phyloP scores from a whole-genome alignment of 2,113 vertebrate genomes.

The Malurus cyaneus region DNA sequence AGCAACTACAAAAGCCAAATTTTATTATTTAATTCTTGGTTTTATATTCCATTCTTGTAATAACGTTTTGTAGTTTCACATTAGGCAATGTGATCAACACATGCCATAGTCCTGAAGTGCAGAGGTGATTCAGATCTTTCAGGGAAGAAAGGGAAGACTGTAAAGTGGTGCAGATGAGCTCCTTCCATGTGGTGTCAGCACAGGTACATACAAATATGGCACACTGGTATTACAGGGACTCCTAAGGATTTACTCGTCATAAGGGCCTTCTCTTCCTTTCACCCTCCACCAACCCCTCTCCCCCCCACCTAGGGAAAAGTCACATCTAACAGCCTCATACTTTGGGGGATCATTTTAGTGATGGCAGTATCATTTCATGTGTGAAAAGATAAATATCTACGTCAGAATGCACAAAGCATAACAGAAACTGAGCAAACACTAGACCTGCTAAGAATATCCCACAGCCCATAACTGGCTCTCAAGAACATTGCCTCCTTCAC shows the following conservation, averaged over 20 bases:
- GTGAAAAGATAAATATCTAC: background rate
- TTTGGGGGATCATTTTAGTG: background rate
- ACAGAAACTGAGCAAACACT: background rate
- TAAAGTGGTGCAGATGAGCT: background rate
- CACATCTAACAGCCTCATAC: background rate
- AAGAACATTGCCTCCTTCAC: background rate
- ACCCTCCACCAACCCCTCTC: fast-evolving
- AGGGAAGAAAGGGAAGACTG: background rate
- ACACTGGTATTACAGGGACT: background rate
- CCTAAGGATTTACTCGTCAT: background rate
- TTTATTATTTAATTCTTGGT: background rate
- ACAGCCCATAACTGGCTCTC: background rate
- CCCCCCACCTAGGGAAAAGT: background rate
- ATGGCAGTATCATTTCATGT: background rate
- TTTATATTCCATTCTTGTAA: background rate
- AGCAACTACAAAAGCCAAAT: background rate
- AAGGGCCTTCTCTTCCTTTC: background rate
- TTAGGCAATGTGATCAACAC: background rate
- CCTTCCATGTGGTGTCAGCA: background rate
- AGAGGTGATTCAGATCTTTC: background rate
- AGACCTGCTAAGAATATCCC: background rate
- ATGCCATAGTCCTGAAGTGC: background rate
- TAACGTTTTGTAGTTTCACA: background rate
- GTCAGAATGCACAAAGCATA: background rate
- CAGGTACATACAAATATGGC: background rate